These are phyloP conservation scores for Bruchidius siliquastri DNA, from an alignment of 2,888 invertebrate species.

Conservation along the genomic window DNA sequence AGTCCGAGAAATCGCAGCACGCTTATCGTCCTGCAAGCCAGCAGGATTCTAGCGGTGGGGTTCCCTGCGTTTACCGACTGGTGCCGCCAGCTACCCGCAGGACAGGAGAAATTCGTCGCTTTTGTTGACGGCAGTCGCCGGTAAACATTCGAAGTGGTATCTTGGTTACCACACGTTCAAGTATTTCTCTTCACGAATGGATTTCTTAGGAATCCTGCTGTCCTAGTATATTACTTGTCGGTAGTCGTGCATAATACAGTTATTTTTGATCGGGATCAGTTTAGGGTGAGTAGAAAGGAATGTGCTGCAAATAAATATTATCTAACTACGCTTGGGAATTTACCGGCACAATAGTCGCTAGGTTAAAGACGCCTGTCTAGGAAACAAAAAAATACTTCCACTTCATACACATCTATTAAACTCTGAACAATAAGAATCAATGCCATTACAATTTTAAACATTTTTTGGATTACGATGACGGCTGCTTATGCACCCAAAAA, in stretches of 20 bases:
- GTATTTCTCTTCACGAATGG: background rate
- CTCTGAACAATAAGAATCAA: no score
- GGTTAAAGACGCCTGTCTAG: no score
- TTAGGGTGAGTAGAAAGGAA: background rate
- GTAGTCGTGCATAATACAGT: background rate
- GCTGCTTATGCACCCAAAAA: no score
- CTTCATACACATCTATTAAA: no score
- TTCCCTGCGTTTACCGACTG: background rate
- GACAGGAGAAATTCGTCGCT: background rate
- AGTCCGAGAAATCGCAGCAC: no score
- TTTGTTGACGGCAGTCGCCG: background rate
- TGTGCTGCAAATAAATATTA: background rate
- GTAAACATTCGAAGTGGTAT: background rate
- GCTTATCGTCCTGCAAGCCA: background rate
- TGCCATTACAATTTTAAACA: no score
- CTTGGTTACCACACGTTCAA: background rate
- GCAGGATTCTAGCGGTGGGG: background rate
- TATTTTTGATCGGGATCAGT: background rate
- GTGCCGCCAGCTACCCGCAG: background rate
- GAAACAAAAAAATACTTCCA: no score
- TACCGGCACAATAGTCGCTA: no score
- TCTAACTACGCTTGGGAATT: no score
- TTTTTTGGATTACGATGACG: no score
- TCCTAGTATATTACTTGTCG: background rate
- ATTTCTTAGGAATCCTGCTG: background rate